These are phyloP conservation scores for Malacoraja senta DNA, from an alignment of 2,797 vertebrate genomes.

Conservation along the genomic window DNA sequence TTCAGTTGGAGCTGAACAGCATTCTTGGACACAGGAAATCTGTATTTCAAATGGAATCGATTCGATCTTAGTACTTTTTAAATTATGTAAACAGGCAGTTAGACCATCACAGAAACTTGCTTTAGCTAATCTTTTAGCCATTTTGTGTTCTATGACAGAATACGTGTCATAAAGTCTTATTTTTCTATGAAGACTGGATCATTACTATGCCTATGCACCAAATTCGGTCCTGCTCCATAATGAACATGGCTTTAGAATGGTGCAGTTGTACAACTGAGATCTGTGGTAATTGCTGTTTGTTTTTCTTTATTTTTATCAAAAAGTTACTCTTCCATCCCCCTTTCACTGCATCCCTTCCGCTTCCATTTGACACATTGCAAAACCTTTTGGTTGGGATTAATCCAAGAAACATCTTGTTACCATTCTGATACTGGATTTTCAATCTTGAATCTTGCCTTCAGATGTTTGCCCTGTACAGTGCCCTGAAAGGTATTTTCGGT, in stretches of 20 bases:
- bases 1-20: conserved; percentile 26
- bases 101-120: conserved; percentile 27
- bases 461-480: not conserved
- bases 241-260: conserved; percentile 25
- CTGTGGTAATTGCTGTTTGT: conserved; percentile 37
- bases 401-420: not conserved
- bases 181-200: conserved; percentile 36
- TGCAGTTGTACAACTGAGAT: conserved; percentile 6
- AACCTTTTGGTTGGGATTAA: too few relatives aligned
- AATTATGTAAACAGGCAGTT: conserved; percentile 38
- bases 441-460: conserved; percentile 22
- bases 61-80: conserved; percentile 33
- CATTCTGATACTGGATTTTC: conserved; percentile 30
- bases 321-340: conserved; percentile 1
- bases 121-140: conserved; percentile 32
- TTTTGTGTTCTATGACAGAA: conserved; percentile 31
- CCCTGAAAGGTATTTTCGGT: not conserved
- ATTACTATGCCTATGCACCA: conserved; percentile 20
- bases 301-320: not conserved
- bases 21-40: not conserved
- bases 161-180: conserved; percentile 32
- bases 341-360: not conserved
- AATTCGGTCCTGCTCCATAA: conserved; percentile 25
- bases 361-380: not conserved
- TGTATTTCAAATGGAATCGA: conserved; percentile 32